Conservation (phyloP, 2,113 vertebrate genomes). For the Cynocephalus volans region DNA sequence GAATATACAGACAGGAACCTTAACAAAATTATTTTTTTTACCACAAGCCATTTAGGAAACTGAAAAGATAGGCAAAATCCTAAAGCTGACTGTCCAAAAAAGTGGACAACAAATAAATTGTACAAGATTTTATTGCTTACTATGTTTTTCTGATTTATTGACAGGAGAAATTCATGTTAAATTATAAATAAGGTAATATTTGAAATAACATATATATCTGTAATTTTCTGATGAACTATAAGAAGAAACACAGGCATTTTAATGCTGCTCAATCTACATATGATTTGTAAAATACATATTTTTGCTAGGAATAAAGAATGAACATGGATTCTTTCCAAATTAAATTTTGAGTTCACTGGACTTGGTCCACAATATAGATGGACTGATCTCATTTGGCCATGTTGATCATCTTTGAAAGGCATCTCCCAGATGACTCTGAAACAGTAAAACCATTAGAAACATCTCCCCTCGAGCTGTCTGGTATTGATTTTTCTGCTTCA, state of each 20-base stretch:
- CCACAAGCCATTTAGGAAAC: neutral
- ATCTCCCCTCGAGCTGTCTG: slow-evolving; percentile 66
- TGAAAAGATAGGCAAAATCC: neutral
- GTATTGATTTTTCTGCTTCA: slow-evolving; percentile 76
- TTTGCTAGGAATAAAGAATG: neutral
- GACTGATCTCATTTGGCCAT: slow-evolving; percentile 28
- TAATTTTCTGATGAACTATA: neutral
- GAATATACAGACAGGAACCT: neutral
- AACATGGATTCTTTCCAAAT: slow-evolving; percentile 25
- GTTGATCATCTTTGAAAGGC: slow-evolving; percentile 65
- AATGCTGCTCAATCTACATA: neutral
- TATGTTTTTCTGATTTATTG: neutral
- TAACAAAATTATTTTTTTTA: neutral
- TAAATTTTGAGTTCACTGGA: neutral
- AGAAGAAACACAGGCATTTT: neutral
- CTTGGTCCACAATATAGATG: neutral
- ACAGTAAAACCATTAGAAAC: slow-evolving; percentile 71
- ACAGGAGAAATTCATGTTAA: neutral
- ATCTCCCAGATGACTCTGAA: slow-evolving; percentile 66
- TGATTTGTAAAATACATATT: neutral
- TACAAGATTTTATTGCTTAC: neutral
- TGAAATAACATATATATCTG: neutral
- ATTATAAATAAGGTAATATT: neutral
- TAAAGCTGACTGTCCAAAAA: slow-evolving; percentile 12
- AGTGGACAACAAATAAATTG: neutral